phyloP scores from a whole-genome alignment of 2,113 vertebrate species.

The Scytalopus superciliaris region DNA sequence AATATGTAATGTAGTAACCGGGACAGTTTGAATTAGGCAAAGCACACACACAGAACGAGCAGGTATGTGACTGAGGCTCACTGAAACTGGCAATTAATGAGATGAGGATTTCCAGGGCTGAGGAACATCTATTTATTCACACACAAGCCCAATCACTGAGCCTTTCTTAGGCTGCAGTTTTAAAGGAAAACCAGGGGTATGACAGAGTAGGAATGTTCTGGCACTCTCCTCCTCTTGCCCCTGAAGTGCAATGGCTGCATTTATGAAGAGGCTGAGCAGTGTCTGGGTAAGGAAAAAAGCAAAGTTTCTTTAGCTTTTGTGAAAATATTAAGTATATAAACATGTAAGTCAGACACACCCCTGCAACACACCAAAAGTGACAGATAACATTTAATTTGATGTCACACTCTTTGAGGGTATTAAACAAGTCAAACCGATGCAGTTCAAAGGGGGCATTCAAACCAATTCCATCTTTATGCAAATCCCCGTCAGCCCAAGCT shows the following conservation, averaged over 20 bases:
- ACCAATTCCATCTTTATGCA: too few species aligned
- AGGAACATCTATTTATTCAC: background rate
- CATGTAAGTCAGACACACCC: background rate
- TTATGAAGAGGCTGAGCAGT: background rate
- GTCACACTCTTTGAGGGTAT: background rate
- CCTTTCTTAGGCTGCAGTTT: background rate
- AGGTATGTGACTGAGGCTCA: background rate
- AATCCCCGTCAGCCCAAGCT: background rate
- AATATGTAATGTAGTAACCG: background rate
- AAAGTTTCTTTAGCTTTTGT: background rate
- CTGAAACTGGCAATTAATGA: background rate
- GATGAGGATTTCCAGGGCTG: background rate
- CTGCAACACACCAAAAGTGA: background rate
- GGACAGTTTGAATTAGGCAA: background rate
- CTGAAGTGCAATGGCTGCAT: background rate
- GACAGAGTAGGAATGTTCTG: background rate
- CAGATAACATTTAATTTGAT: background rate
- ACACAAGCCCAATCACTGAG: background rate
- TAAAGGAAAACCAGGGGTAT: background rate
- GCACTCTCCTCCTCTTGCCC: background rate
- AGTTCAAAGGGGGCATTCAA: fast-evolving
- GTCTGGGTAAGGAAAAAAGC: background rate
- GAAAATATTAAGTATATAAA: background rate
- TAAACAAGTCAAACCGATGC: background rate
- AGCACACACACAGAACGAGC: background rate